Conservation (phyloP, 1,140 invertebrate genomes). For the Drosophila busckii region DNA sequence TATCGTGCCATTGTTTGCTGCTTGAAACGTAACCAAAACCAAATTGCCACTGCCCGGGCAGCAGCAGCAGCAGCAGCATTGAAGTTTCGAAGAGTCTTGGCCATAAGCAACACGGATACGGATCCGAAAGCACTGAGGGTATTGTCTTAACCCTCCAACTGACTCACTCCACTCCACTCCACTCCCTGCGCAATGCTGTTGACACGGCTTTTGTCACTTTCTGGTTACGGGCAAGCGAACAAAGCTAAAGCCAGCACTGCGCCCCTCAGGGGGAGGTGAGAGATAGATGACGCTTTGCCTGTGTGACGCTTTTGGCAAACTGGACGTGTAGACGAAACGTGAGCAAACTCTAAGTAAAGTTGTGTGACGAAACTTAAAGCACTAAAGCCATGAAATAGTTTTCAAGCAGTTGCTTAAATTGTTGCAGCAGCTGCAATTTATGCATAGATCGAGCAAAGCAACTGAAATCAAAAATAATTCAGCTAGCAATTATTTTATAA, state of each 20-base stretch:
- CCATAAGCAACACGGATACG: constrained; percentile 58
- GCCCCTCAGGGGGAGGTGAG: background rate
- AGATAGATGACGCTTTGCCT: background rate
- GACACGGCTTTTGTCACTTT: constrained; percentile 75
- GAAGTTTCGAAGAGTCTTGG: constrained; percentile 50
- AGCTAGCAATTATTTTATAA: no score
- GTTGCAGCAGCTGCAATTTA: background rate
- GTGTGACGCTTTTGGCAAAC: background rate
- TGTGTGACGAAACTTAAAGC: constrained; percentile 49
- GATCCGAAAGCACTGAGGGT: constrained; percentile 17
- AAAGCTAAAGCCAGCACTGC: constrained; percentile 43
- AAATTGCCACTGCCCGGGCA: constrained; percentile 54
- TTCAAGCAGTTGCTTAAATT: no score
- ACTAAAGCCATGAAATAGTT: no score
- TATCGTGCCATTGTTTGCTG: constrained; percentile 65
- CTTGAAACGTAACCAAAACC: constrained; percentile 67
- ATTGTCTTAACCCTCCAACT: constrained; percentile 57
- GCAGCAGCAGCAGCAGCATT: no score
- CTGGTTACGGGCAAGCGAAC: constrained; percentile 69
- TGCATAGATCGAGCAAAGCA: background rate
- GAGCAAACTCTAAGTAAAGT: constrained; percentile 41
- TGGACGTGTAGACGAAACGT: constrained; percentile 27
- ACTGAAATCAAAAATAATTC: constrained; percentile 3
- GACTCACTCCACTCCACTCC: constrained; percentile 1
- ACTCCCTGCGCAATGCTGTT: constrained; percentile 68